Evolutionary conservation across 2,797 vertebrate species (phyloP).

Genomic region (Myotis findleyi): DNA sequence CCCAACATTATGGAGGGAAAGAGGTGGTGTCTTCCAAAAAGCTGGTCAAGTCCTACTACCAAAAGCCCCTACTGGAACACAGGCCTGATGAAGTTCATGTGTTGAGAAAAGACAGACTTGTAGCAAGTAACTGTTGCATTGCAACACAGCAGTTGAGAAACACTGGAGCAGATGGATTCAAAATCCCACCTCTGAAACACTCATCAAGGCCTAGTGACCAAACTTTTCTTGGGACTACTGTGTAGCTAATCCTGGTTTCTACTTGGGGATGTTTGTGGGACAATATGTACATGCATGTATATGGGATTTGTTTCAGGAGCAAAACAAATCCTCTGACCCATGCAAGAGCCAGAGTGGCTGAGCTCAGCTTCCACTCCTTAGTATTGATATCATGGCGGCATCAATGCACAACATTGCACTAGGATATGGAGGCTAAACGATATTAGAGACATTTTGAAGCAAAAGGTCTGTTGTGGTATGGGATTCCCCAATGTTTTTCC

Average conservation of each 20-base stretch:
- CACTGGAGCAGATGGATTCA: background rate
- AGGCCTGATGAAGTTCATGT: background rate
- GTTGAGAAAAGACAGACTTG: background rate
- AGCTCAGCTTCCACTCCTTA: background rate
- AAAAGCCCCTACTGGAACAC: background rate
- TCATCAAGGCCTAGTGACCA: background rate
- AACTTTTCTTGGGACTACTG: background rate
- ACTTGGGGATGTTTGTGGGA: background rate
- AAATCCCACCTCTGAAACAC: slow-evolving; percentile 26
- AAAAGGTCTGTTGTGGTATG: background rate
- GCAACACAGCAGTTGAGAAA: background rate
- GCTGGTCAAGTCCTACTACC: background rate
- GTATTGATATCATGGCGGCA: background rate
- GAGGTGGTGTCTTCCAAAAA: background rate
- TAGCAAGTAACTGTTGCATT: background rate
- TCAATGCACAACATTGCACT: background rate
- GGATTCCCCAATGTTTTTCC: background rate
- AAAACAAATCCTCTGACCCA: background rate
- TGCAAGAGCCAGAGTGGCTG: background rate
- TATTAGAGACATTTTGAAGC: background rate
- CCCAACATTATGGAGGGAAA: background rate
- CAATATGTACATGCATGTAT: background rate
- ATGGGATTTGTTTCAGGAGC: background rate
- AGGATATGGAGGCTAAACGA: background rate
- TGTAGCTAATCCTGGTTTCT: background rate